A percentile compares a stretch with the other conserved stretches of the same genome.
Conservation (phyloP, 1,140 invertebrate genomes). For the Glomeris maerens region DNA sequence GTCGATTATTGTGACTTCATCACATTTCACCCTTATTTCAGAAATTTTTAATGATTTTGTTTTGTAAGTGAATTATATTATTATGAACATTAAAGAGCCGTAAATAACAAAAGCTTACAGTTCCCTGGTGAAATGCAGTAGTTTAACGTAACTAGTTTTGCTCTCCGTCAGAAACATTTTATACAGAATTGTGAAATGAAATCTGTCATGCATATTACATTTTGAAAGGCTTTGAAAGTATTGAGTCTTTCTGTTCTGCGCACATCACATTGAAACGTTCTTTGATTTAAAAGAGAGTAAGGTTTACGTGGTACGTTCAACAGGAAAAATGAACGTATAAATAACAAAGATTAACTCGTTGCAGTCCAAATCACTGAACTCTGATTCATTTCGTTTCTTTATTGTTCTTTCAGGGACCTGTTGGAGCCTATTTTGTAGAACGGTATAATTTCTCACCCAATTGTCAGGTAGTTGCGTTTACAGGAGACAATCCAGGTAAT, state of each 20-base stretch:
- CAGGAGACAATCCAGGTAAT: slow-evolving; percentile 82
- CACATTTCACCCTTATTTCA: background rate
- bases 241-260: too few relatives aligned
- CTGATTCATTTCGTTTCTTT: too few relatives aligned
- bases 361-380: too few relatives aligned
- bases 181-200: too few relatives aligned
- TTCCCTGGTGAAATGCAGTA: background rate
- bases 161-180: too few relatives aligned
- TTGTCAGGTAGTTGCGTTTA: slow-evolving; percentile 74
- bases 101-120: background rate
- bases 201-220: too few relatives aligned
- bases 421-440: slow-evolving; percentile 64
- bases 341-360: too few relatives aligned
- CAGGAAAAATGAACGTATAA: too few relatives aligned
- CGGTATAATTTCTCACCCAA: slow-evolving; percentile 64
- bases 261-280: too few relatives aligned
- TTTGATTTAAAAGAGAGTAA: too few relatives aligned
- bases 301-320: too few relatives aligned
- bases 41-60: background rate
- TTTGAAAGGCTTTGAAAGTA: too few relatives aligned
- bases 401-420: slow-evolving; percentile 40
- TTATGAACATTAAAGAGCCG: background rate
- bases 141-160: background rate
- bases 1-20: background rate
- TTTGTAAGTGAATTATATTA: background rate